These are phyloP conservation scores for Leptopilina boulardi DNA, from an alignment of 1,140 invertebrate genomes.

Conservation along the genomic window DNA sequence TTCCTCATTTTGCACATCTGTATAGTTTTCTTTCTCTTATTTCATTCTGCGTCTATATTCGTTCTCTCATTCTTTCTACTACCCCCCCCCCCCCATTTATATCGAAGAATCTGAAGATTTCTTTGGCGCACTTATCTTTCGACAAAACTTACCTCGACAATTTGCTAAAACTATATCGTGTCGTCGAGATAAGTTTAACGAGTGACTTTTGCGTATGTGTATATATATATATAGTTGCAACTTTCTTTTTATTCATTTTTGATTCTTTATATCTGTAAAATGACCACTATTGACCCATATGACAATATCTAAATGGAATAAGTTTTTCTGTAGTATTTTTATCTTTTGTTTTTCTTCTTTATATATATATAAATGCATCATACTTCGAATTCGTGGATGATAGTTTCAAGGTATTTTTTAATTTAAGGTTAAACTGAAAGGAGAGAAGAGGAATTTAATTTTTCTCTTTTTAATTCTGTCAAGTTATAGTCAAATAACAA, in stretches of 20 bases:
- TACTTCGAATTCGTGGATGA: no score
- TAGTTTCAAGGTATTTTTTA: no score
- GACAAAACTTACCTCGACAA: constrained; percentile 9
- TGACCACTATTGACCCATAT: not conserved
- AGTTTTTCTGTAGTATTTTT: not conserved
- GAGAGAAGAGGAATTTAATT: no score
- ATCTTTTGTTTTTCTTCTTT: not conserved
- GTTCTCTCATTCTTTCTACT: not conserved
- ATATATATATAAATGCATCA: no score
- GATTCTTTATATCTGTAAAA: not conserved
- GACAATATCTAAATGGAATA: not conserved
- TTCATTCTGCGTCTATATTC: not conserved
- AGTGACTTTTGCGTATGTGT: constrained; percentile 3
- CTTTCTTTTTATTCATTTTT: not conserved
- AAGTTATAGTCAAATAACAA: no score
- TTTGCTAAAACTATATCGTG: not conserved
- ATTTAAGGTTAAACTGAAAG: no score
- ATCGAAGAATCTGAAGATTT: not conserved
- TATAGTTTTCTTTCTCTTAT: constrained; percentile 10
- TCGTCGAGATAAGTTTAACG: constrained; percentile 17
- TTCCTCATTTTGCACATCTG: constrained; percentile 9
- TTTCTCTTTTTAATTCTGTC: no score
- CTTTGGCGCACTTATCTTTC: not conserved
- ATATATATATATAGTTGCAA: no score
- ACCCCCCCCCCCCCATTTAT: not conserved